Evolutionary conservation across 2,113 vertebrate species (phyloP), one percentile per base, ranked within the genome.

Genomic region (Eulemur rufifrons): DNA sequence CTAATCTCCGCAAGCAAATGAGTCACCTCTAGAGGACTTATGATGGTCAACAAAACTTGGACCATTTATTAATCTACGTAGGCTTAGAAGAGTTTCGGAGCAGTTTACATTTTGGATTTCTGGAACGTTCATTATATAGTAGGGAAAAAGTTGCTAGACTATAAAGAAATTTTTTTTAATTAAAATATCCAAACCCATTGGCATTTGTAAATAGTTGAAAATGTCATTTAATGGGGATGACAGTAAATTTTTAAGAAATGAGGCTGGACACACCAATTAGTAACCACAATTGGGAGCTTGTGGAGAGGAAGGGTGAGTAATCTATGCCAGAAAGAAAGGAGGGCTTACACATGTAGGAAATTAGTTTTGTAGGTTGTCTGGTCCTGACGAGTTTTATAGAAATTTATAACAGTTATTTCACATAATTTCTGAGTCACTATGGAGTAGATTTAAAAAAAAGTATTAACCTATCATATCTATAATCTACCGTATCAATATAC

Each of bases 201-300:
- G 6, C 69, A 92, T 94, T 95, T 47, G 32, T 78, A 12, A 47
- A 64, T 54, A 37, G 11, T 68, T 95, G 37, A 45, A 95, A 82
- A 95, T 86, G 61, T 56, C 47, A 95, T 68, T 74, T 73, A 83
- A 52, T 74, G 34, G 45, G 66, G 32, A 54, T 73, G 86, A n/a
- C 2, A 34, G 3, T 96, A 34, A 88, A 86, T 86, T 94, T 73
- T 86, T 93, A 89, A 83, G n/a, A 82, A 89, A 59, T 73, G 54
- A 54, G 18, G 32, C 39, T 89, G 21, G 42, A 25, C 42, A 81
- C n/a, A 74, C 32, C 47, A 69, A 39, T 39, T 80, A 34, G 27
- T 83, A 78, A 77, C 8, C 5, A 56, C 59, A 81, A 71, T 42
- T 94, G 42, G 27, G 74, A 89, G 7, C 63, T 37, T 83, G 25